Percentiles rank a stretch among this genome's conserved stretches.
Evolutionary conservation across 2,113 vertebrate species (phyloP).

Genomic region (Heterochromis multidens): DNA sequence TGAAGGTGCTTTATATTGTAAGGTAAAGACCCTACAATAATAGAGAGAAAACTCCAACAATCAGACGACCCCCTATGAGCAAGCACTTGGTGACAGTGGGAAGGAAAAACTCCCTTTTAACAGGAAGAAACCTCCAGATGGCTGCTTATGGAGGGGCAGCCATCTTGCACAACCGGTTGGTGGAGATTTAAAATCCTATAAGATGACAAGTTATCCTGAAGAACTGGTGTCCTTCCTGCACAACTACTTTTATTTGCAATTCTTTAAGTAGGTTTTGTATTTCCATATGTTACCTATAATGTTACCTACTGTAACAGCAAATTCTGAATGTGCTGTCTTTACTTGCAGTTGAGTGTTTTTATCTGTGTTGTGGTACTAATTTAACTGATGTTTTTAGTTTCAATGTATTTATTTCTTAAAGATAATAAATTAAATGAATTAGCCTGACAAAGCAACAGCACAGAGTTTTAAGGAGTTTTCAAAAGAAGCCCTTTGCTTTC

Average conservation of each 20-base stretch:
- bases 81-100: background rate
- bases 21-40: background rate
- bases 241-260: background rate
- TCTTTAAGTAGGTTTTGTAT: background rate
- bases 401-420: background rate
- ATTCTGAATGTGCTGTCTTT: background rate
- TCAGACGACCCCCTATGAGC: background rate
- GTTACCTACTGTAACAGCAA: background rate
- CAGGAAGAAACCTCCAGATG: background rate
- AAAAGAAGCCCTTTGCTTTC: background rate
- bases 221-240: background rate
- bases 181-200: background rate
- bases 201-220: background rate
- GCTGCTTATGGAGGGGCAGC: background rate
- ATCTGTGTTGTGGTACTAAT: background rate
- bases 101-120: background rate
- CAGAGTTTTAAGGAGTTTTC: background rate
- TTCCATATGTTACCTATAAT: no score
- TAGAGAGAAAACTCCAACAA: background rate
- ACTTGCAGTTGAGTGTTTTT: background rate
- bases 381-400: background rate
- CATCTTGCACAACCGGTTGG: background rate
- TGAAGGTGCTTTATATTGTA: background rate
- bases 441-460: background rate
- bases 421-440: background rate